Conservation (phyloP, 2,797 vertebrate species). For the Iguana delicatissima region DNA sequence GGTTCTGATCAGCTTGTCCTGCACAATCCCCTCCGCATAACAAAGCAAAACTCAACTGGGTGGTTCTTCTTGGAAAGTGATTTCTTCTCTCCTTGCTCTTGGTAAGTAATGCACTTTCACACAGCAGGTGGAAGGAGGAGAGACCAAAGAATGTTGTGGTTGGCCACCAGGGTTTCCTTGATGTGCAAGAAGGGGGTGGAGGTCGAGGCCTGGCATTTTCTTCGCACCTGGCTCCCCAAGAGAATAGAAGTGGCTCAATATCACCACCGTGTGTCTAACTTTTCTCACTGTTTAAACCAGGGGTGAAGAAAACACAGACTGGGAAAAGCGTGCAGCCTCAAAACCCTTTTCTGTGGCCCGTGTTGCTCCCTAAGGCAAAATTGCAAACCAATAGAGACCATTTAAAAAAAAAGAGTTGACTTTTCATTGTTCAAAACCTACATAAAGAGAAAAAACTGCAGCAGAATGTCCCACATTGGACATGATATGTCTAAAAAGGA, state of each 20-base stretch:
- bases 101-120: background rate
- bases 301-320: background rate
- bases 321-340: no score
- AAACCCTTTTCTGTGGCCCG: no score
- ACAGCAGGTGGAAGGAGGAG: background rate
- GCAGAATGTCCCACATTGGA: no score
- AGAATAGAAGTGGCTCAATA: background rate
- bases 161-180: background rate
- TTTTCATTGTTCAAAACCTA: no score
- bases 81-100: no score
- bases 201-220: background rate
- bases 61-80: background rate
- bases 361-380: no score
- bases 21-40: background rate
- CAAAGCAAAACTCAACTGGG: no score
- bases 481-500: no score
- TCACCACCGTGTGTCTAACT: conserved; percentile 1
- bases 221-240: no score
- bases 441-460: no score
- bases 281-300: background rate
- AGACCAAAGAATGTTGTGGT: background rate
- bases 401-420: no score
- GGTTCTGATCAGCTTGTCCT: background rate
- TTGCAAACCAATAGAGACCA: no score
- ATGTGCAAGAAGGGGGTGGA: background rate